Conservation (phyloP, 2,797 vertebrate species). For the Gambelia wislizenii region DNA sequence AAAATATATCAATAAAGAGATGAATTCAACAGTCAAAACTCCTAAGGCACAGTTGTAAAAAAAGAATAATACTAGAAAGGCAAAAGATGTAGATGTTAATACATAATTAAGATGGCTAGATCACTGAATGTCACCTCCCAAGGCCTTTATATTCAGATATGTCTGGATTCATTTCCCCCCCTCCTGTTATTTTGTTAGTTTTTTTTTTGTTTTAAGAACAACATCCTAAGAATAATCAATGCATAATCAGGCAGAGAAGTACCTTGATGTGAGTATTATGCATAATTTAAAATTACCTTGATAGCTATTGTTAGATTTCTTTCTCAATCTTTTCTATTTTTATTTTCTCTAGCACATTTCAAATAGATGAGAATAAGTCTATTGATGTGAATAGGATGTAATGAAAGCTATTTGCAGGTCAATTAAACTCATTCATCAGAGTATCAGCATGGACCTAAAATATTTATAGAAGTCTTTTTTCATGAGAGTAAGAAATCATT, state of each 20-base stretch:
- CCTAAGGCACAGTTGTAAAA: background rate
- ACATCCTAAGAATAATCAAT: constrained; percentile 57
- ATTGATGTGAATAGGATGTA: constrained; percentile 82
- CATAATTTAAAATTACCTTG: constrained; percentile 62
- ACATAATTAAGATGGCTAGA: constrained; percentile 24
- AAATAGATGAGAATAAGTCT: constrained; percentile 83
- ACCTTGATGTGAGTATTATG: constrained; percentile 43
- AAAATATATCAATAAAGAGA: background rate
- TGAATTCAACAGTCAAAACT: background rate
- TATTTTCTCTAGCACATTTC: constrained; percentile 79
- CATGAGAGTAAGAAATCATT: constrained; percentile 64
- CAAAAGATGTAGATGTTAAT: background rate
- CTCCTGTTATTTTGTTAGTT: constrained; percentile 25
- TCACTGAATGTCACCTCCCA: constrained; percentile 25
- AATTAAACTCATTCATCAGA: constrained; percentile 87
- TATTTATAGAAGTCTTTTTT: constrained; percentile 81
- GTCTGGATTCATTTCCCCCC: background rate
- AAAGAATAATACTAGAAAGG: background rate
- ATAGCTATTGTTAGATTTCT: constrained; percentile 56
- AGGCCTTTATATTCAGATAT: constrained; percentile 43
- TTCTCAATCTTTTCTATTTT: constrained; percentile 61
- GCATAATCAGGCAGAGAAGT: constrained; percentile 50
- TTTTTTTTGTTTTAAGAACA: constrained; percentile 30
- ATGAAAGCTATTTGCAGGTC: constrained; percentile 89
- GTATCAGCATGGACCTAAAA: constrained; percentile 88